Base-by-base conservation (phyloP, 1,140 invertebrate species). In the Caenorhabditis inopinata region DNA sequence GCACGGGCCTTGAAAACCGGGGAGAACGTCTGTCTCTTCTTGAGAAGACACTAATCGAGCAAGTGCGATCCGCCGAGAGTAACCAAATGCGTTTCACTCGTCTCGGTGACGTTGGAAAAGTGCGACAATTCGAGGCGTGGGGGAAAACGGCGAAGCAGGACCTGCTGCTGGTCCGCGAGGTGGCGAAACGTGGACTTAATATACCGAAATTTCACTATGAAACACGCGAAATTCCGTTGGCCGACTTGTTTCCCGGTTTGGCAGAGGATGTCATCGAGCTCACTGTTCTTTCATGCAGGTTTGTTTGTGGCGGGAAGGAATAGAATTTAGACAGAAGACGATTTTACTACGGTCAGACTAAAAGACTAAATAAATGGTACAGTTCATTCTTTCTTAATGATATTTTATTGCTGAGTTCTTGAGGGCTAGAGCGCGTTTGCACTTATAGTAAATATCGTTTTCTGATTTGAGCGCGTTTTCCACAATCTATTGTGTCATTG, bases 161-260 rank as follows among this genome's bases (percentile, higher is more conserved):
- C 90, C 91, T 97, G 68, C 94, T 96, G 89, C 91, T 95, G 62
- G 90, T 98, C 6, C 91, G 92, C 84, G 92, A 94, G 85, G 92
- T 92, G 18, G 90, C 92, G 90, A 89, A 92, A 90, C 89, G 90
- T 84, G 90, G 90, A 62, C 89, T 90, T 80, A 88, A 89, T 16
- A 89, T 92, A 27, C 96, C 96, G 0, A 85, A 62, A 49, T 83
- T 96, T 90, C 96, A 96, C 89, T 97, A 97, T 88, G 96, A 97
- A 90, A 93, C 91, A 11, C 92, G 93, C 78, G 92, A 93, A 80
- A 96, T 96, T 89, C 92, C 94, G 1, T 93, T 96, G 84, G 93
- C 97, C 18, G 93, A 95, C 85, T 92, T 94, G 89, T 95, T 94
- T 89, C 94, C 95, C 51, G 96, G 98, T 88, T 90, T 98, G 78